Evolutionary conservation across 2,113 vertebrate genomes (phyloP).

Genomic region (Trichomycterus rosablanca): DNA sequence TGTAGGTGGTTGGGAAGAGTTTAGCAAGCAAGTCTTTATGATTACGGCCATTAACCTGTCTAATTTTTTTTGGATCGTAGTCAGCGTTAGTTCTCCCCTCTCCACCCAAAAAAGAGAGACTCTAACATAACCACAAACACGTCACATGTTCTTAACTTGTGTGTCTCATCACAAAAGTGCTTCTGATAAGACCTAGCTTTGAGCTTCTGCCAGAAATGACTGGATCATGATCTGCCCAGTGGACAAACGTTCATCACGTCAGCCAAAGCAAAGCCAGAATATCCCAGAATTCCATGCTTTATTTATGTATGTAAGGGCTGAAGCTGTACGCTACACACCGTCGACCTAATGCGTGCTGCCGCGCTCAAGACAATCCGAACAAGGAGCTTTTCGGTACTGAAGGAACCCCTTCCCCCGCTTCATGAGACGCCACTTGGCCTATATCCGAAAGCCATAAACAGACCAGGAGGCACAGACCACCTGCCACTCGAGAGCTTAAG

Average conservation of each 20-base stretch:
- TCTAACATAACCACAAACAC: neutral
- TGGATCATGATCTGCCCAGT: too few relatives aligned
- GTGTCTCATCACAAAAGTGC: neutral
- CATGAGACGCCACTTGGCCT: neutral
- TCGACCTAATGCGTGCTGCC: too few relatives aligned
- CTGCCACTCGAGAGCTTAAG: conserved; percentile 50
- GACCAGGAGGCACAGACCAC: conserved; percentile 29
- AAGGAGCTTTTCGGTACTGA: conserved; percentile 14
- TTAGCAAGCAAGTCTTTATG: too few relatives aligned
- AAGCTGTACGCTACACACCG: too few relatives aligned
- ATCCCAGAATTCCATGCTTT: too few relatives aligned
- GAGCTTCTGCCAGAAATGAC: neutral
- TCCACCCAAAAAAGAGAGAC: neutral
- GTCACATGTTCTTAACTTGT: conserved; percentile 2
- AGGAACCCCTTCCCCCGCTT: conserved; percentile 17
- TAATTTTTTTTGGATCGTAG: too few relatives aligned
- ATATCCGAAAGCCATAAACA: conserved; percentile 16
- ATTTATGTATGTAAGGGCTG: too few relatives aligned
- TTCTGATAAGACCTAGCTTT: conserved; percentile 22
- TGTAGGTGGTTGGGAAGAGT: too few relatives aligned
- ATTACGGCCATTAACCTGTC: too few relatives aligned
- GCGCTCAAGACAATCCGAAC: neutral
- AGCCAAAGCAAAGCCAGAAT: too few relatives aligned
- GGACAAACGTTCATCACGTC: too few relatives aligned
- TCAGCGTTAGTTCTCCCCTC: too few relatives aligned